Base-by-base conservation (phyloP, 1,140 invertebrate species). In the Phthorimaea operculella region DNA sequence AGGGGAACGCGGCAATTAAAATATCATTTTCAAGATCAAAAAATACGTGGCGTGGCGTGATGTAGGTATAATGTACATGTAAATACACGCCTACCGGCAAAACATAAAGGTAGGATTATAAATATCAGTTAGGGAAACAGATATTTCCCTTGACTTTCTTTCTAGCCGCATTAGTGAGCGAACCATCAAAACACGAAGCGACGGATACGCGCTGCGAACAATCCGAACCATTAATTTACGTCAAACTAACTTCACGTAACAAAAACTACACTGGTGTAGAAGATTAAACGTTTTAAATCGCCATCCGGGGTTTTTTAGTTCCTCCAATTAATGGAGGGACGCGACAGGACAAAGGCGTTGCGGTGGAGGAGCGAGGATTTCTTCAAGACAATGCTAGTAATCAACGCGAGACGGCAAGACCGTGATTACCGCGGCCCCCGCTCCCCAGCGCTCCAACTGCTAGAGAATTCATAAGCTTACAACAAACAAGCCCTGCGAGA, bases 311-410 rank as follows among this genome's bases (percentile, higher is more conserved):
- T 57, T 70, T 75, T 70, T 74, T 70, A 57, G 64, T 63, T 63
- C 60, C 55, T 66, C 59, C 64, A 69, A 74, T 74, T 74, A 74
- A 73, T 67, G 66, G 59, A 66, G 60, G 60, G 59, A 63, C 67
- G 58, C 42, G 52, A 55, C 58, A 55, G 57, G 62, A 77, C 74
- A 75, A 75, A 68, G 65, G 67, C 62, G 52, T 28, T 28, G 56
- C 65, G 64, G 64, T 65, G 56, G 66, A 70, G 65, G 51, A 59
- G 63, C 70, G 66, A 66, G 65, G 70, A 70, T 71, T 69, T 71
- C 60, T 60, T 70, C 59, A 73, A 77, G 72, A 77, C 74, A 77
- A 77, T 74, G 55, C 65, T 55, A 60, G 72, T 71, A 75, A 77
- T 77, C 72, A 75, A 45, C 50, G 56, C 54, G 54, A 65, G 61